Conservation (phyloP, 92 coral and sea anemone species). For the Palythoa grandiflora region DNA sequence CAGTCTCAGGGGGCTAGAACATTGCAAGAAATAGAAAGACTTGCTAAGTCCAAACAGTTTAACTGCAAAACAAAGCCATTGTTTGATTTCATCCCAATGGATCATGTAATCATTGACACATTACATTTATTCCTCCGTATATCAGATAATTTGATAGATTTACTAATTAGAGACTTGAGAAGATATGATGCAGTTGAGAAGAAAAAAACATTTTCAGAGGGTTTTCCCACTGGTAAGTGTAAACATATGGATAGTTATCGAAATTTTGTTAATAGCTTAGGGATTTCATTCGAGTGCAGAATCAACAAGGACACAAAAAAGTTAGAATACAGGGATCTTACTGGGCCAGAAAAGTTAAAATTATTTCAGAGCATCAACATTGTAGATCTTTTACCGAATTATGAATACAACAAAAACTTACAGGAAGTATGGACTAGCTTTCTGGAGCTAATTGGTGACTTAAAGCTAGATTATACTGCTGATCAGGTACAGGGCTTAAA, state of each 20-base stretch:
- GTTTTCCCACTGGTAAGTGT: conserved; percentile 1
- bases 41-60: conserved; percentile 11
- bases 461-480: conserved; percentile 48
- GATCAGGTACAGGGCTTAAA: conserved; percentile 44
- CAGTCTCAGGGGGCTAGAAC: conserved; percentile 41
- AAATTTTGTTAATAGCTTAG: conserved; percentile 9
- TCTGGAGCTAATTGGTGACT: conserved; percentile 38
- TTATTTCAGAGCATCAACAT: conserved; percentile 41
- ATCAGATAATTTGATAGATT: conserved; percentile 68
- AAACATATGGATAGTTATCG: conserved; percentile 18
- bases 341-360: conserved; percentile 51
- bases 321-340: conserved; percentile 48
- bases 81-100: conserved; percentile 62
- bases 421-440: conserved; percentile 36
- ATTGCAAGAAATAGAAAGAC: not conserved
- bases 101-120: conserved; percentile 78
- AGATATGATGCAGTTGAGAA: conserved; percentile 46
- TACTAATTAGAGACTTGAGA: conserved; percentile 61
- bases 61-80: conserved; percentile 34
- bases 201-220: not conserved
- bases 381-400: conserved; percentile 34
- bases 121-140: conserved; percentile 75
- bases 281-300: conserved; percentile 37
- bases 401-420: conserved; percentile 11
- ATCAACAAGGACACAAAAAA: conserved; percentile 54